These are phyloP conservation scores for Pantherophis alleghaniensis DNA, from an alignment of 2,797 vertebrate genomes.

Conservation along the genomic window DNA sequence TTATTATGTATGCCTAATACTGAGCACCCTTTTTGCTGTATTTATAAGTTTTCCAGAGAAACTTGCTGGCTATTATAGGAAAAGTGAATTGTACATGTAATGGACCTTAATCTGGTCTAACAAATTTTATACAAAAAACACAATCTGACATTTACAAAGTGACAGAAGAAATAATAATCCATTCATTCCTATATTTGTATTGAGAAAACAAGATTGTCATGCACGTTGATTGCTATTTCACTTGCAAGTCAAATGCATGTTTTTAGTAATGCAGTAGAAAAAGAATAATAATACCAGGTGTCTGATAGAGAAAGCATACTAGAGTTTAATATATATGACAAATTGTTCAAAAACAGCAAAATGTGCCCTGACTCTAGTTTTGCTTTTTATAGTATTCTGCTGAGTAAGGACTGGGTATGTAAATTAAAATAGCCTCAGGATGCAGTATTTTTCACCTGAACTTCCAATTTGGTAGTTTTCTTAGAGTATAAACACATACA, in stretches of 20 bases:
- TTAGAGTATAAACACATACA: constrained; percentile 47
- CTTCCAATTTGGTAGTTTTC: constrained; percentile 56
- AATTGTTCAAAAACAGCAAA: constrained; percentile 67
- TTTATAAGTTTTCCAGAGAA: not conserved
- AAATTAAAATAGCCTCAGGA: constrained; percentile 65
- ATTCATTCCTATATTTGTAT: not conserved
- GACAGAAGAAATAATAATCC: not conserved
- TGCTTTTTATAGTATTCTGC: constrained; percentile 47
- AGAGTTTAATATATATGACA: constrained; percentile 52
- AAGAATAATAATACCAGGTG: constrained; percentile 46
- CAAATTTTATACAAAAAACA: not conserved
- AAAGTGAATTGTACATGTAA: not conserved
- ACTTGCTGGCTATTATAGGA: not conserved
- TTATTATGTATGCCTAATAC: not conserved
- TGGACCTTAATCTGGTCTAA: not conserved
- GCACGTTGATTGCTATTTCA: not conserved
- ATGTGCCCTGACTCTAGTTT: constrained; percentile 57
- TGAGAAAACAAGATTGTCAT: not conserved
- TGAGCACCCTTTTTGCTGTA: not conserved
- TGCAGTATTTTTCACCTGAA: constrained; percentile 54
- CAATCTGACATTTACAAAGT: not conserved
- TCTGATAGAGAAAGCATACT: constrained; percentile 59
- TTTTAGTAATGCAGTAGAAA: constrained; percentile 38
- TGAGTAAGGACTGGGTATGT: constrained; percentile 57
- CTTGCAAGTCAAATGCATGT: not conserved